Evolutionary conservation across 2,888 invertebrate genomes (phyloP).

Genomic region (Drosophila phalerata): DNA sequence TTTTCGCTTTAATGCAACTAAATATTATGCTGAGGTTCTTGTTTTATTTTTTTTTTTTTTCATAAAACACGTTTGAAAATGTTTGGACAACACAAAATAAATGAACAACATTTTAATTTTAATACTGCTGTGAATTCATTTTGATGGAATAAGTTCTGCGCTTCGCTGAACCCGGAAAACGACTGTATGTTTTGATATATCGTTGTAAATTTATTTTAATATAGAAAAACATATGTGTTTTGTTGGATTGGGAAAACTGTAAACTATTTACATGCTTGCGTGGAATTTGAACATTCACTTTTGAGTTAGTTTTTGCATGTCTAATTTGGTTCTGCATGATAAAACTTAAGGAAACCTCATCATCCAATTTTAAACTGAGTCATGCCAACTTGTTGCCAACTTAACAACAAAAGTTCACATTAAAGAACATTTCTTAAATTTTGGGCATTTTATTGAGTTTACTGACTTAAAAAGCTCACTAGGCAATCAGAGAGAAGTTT

Average conservation of each 20-base stretch:
- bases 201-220: constrained; percentile 6
- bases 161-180: neutral
- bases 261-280: neutral
- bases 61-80: neutral
- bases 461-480: neutral
- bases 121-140: constrained; percentile 16
- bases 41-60: neutral
- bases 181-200: constrained; percentile 6
- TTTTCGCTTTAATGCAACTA: constrained; percentile 25
- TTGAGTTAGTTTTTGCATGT: constrained; percentile 3
- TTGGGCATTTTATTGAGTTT: neutral
- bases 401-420: neutral
- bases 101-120: constrained; percentile 9
- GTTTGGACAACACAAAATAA: constrained; percentile 7
- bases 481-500: no score
- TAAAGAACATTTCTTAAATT: neutral
- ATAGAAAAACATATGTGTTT: constrained; percentile 5
- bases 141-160: constrained; percentile 6
- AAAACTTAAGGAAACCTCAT: constrained; percentile 1
- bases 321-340: neutral
- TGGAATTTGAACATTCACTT: constrained; percentile 2
- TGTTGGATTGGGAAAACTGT: constrained; percentile 1
- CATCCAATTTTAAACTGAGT: constrained; percentile 3
- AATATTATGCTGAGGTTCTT: neutral
- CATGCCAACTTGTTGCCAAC: constrained; percentile 8